phyloP scores from a whole-genome alignment of 2,113 vertebrate species.

The Grammomys surdaster region DNA sequence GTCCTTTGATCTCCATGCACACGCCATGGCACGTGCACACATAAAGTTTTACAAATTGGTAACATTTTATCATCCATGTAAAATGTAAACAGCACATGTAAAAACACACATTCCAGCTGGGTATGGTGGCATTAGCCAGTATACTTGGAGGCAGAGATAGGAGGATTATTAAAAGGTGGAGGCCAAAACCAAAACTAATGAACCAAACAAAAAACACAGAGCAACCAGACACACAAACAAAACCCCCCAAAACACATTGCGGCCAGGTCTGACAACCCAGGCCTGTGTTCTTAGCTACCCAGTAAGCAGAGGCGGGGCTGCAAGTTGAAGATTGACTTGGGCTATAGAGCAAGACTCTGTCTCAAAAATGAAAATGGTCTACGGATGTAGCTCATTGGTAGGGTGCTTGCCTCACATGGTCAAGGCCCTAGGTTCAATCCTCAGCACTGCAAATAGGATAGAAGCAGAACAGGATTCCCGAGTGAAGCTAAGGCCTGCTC shows the following conservation, averaged over 20 bases:
- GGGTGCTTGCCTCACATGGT: not conserved
- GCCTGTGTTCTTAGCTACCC: not conserved
- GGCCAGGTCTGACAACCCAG: no score
- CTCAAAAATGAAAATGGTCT: not conserved
- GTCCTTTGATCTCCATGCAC: not conserved
- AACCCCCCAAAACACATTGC: not conserved
- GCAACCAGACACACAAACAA: not conserved
- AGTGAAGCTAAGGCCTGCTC: not conserved
- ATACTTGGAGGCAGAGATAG: not conserved
- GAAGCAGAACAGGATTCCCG: not conserved
- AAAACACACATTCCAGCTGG: not conserved
- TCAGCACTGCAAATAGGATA: not conserved
- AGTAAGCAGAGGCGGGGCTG: not conserved
- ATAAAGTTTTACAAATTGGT: not conserved
- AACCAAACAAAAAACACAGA: not conserved
- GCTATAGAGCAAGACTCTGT: not conserved
- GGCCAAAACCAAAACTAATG: not conserved
- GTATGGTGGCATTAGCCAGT: not conserved
- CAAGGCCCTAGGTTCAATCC: not conserved
- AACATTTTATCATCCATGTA: slow-evolving; percentile 1
- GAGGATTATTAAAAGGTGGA: not conserved
- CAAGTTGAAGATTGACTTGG: not conserved
- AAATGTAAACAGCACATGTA: not conserved
- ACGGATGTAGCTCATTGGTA: not conserved
- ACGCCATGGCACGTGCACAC: not conserved